phyloP scores from a whole-genome alignment of 2,797 vertebrate species.

The Pangasius macronema region DNA sequence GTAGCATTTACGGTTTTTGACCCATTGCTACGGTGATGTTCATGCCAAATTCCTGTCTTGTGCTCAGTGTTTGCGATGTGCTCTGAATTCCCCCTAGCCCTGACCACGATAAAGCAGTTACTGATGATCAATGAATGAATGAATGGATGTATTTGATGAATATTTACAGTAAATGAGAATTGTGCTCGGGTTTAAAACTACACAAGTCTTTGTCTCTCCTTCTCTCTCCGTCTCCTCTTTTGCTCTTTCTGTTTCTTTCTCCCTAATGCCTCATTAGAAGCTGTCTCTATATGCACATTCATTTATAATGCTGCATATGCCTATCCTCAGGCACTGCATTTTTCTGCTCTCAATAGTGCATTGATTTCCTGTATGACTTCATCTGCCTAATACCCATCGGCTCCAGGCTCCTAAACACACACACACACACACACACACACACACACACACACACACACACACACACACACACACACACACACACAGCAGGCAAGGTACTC shows the following conservation, averaged over 20 bases:
- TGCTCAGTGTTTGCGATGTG: neutral
- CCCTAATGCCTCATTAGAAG: constrained; percentile 68
- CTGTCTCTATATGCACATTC: constrained; percentile 68
- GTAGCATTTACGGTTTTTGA: neutral
- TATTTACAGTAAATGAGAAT: constrained; percentile 25
- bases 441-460: constrained; percentile 38
- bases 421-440: constrained; percentile 48
- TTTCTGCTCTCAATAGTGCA: constrained; percentile 86
- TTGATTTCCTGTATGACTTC: constrained; percentile 98
- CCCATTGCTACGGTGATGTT: neutral
- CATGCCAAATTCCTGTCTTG: neutral
- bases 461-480: constrained; percentile 29
- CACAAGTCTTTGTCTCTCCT: constrained; percentile 60
- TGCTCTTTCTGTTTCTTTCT: constrained; percentile 54
- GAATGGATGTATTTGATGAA: neutral
- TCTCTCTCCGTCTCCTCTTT: constrained; percentile 11
- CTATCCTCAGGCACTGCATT: constrained; percentile 77
- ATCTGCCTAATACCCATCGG: constrained; percentile 91
- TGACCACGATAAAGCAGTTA: constrained; percentile 15
- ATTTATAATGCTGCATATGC: constrained; percentile 72
- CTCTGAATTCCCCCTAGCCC: constrained; percentile 10
- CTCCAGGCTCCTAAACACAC: constrained; percentile 76
- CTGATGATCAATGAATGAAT: constrained; percentile 19
- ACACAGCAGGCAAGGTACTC: constrained; percentile 44
- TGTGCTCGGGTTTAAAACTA: constrained; percentile 44